phyloP scores from a whole-genome alignment of 2,888 invertebrate genomes.

The Rutpela maculata region DNA sequence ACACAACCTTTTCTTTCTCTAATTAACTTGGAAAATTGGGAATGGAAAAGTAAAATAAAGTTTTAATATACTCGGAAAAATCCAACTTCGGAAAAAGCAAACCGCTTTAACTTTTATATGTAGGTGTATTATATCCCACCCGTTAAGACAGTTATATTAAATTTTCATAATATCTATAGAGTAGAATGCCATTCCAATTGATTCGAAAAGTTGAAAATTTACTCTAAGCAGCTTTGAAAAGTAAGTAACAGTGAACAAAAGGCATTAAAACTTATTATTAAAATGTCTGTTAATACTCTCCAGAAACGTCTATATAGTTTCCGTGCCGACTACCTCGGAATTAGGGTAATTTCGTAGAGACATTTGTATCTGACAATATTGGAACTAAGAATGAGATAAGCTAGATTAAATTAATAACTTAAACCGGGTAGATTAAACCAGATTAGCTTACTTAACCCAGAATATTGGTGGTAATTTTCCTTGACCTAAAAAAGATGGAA shows the following conservation, averaged over 20 bases:
- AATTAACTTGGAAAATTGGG: no score
- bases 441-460: background rate
- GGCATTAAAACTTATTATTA: background rate
- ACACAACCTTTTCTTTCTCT: no score
- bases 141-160: background rate
- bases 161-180: background rate
- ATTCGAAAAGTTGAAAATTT: background rate
- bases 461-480: background rate
- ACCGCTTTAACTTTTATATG: background rate
- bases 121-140: background rate
- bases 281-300: background rate
- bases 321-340: background rate
- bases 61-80: no score
- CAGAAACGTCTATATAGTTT: background rate
- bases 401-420: background rate
- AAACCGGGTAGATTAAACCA: background rate
- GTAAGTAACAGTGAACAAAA: slow-evolving; percentile 4
- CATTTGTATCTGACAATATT: slow-evolving; percentile 1
- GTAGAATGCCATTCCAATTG: background rate
- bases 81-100: background rate
- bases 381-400: background rate
- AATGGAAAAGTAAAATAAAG: no score
- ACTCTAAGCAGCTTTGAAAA: background rate
- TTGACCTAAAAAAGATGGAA: no score
- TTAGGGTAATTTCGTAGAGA: background rate